Base-by-base conservation (phyloP, 1,140 invertebrate species). In the Anadara kagoshimensis region DNA sequence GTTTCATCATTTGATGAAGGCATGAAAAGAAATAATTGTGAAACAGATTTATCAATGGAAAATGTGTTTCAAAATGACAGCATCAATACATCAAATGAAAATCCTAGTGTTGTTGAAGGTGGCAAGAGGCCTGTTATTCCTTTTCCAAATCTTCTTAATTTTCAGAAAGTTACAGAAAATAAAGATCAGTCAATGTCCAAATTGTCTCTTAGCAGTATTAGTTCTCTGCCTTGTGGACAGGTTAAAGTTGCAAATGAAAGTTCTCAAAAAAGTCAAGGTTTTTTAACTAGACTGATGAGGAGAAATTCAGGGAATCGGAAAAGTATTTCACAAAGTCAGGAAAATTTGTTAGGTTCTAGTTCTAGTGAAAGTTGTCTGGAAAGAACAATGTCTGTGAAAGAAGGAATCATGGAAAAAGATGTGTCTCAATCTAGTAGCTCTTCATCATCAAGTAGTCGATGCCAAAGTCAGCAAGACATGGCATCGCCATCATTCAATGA, bases 261-360 rank as follows among this genome's bases (percentile, higher is more conserved):
- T 49, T 51, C 57, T n/a, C 49, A 51, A 0, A 80, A 80, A 73
- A 78, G 74, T 65, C 78, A 78, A 24, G 85, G 85, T 5, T 86
- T 86, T 64, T 77, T 86, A 10, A 78, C 83, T 11, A 72, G 84
- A 56, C 70, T 86, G 12, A 85, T 83, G 26, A 76, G 85, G 51
- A 75, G 85, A 67, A 85, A 84, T 72, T 86, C 85, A 26, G 79
- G 78, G 44, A 84, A 85, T 64, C 77, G 81, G 69, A 83, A 80
- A 71, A 77, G 69, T 57, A 75, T 81, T 14, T 78, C 79, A 54
- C 81, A 80, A 51, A 82, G 79, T 73, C 81, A 82, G 51, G 85
- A 86, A 74, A 86, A 84, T 65, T 63, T 84, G 47, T 62, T 79
- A n/a, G 56, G 59, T 11, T 74, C 68, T 10, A 76, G 69, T 54